These are phyloP conservation scores for Lasioglossum zephyrum DNA, from an alignment of 2,888 invertebrate genomes.

Conservation along the genomic window DNA sequence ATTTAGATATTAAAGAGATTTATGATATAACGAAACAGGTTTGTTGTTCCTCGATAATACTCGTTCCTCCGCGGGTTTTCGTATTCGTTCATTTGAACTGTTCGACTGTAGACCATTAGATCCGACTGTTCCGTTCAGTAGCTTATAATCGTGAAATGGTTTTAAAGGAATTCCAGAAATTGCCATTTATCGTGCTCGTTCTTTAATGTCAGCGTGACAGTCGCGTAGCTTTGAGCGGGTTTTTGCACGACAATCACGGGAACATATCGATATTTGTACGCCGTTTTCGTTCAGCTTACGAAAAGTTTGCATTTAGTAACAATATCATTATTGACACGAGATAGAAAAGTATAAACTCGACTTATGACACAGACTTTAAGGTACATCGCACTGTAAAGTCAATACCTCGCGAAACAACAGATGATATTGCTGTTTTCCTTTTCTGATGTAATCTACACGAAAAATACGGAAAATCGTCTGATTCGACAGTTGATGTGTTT, in stretches of 20 bases:
- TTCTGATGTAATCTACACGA: background rate
- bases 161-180: constrained; percentile 12
- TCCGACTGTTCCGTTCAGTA: constrained; percentile 16
- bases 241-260: background rate
- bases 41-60: constrained; percentile 24
- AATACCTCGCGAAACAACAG: background rate
- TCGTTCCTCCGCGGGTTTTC: background rate
- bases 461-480: background rate
- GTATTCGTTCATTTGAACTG: constrained; percentile 41
- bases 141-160: constrained; percentile 31
- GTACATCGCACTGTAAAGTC: background rate
- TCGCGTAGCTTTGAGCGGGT: too few relatives aligned
- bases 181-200: background rate
- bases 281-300: background rate
- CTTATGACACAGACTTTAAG: background rate
- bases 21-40: constrained; percentile 72
- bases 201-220: background rate
- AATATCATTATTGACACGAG: constrained; percentile 9
- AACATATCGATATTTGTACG: constrained; percentile 8
- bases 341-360: constrained; percentile 1
- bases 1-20: constrained; percentile 72
- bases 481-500: background rate
- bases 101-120: constrained; percentile 45
- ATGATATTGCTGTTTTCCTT: background rate
- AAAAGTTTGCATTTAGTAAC: constrained; percentile 13